Base-by-base conservation (phyloP, 2,797 vertebrate species). In the Melanotaenia maccullochi region DNA sequence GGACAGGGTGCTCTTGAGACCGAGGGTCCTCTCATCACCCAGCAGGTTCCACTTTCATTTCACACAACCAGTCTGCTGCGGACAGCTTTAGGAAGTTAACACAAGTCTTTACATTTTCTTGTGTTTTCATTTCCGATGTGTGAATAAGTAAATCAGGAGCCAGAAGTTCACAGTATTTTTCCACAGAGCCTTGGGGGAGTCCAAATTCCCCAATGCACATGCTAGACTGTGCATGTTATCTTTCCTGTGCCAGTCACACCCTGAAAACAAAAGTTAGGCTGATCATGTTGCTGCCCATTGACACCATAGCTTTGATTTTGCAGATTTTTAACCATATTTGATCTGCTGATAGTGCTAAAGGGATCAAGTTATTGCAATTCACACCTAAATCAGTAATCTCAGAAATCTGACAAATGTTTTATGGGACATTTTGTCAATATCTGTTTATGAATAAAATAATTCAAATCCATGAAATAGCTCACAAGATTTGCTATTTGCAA, bases 1-100 rank as follows among this genome's bases (percentile, higher is more conserved):
- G 83, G 73, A 83, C 81, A 75, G 47, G 25, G 58, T 82, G 85
- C 86, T 80, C 85, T 60, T 62, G 51, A 83, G 60, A 67, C 68
- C 52, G 65, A 67, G 49, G 38, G 70, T 42, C 72, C 44, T 73
- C 71, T 52, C 51, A 28, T 79, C 57, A 57, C 36, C 57, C 60
- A 55, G 30, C 59, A 68, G 49, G 36, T 61, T 56, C 60, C 3
- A 16, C 33, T 44, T 20, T 47, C 25, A 59, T 1, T 22, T 56
- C 51, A 16, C 59, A 56, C 38, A 71, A 42, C 32, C 14, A 55
- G 62, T 33, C 64, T 28, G 24, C 9, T 28, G 40, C 2, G 28
- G n/a, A 33, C 61, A 42, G 55, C 56, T 42, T 25, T 13, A 44
- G 60, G 28, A 1, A 25, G 9, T 18, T 28, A 14, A 59, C 47